Evolutionary conservation across 2,797 vertebrate species (phyloP).

Genomic region (Danionella dracula): DNA sequence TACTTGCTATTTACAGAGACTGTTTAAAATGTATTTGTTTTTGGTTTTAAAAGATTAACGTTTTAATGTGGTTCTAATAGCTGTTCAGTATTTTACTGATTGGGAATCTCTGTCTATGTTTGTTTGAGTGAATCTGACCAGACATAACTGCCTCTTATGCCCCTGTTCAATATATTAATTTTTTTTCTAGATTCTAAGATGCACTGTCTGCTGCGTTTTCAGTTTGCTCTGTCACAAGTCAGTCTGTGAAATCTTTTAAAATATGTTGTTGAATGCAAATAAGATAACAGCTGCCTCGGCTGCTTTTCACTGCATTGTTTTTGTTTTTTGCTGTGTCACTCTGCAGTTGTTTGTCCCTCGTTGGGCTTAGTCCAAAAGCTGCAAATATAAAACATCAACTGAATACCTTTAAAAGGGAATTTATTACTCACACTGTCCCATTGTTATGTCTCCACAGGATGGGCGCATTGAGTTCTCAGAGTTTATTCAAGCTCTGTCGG

Average conservation of each 20-base stretch:
- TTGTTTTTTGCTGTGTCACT: conserved; percentile 16
- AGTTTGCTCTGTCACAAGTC: conserved; percentile 1
- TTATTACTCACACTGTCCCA: background rate
- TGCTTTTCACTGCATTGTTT: conserved; percentile 2
- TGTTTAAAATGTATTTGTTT: background rate
- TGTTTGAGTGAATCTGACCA: background rate
- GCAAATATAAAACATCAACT: background rate
- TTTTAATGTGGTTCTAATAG: no score
- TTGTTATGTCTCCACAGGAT: conserved; percentile 67
- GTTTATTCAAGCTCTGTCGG: conserved; percentile 97
- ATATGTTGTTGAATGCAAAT: background rate
- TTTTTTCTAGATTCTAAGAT: background rate
- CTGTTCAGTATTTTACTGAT: no score
- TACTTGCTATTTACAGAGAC: background rate
- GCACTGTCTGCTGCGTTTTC: background rate
- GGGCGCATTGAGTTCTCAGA: conserved; percentile 96
- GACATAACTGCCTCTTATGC: background rate
- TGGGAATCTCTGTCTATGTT: background rate
- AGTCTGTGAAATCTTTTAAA: background rate
- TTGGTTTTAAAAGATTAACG: no score
- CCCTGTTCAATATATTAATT: no score
- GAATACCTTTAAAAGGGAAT: background rate
- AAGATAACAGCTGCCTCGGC: background rate
- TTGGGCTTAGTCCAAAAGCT: background rate
- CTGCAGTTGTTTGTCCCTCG: conserved; percentile 1